Evolutionary conservation across 64 coral and sea anemone species (phyloP), one percentile per base, ranked within the genome.

Genomic region (Actinia tenebrosa): DNA sequence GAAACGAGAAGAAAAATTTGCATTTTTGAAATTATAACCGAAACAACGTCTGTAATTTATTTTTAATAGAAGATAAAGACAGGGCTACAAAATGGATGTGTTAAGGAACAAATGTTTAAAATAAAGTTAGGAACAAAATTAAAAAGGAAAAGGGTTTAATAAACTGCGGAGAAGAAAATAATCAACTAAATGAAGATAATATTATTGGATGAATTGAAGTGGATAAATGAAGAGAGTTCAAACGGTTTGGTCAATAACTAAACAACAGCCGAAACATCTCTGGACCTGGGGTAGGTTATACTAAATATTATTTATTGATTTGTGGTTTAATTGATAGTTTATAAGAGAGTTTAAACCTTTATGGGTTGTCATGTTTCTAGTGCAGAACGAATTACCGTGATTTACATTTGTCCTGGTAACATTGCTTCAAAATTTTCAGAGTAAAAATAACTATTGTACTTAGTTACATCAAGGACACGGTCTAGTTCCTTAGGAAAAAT

Each of bases 271-370:
- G 13, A 52, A 37, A 18, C 82, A 83, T 19, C 61, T 68, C 4
- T 89, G 80, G 88, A 83, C 1, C 8, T 89, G 88, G 88, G 88
- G 88, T 89, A 84, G 23, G 88, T 66, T n/a, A 66, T 66, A 23
- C 16, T 16, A 8, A 66, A 0, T 66, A 1, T 7, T n/a, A 25
- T 23, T 20, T 23, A 66, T 5, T 23, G 0, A 37, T 37, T 37
- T 37, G 30, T 37, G 0, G 30, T 37, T 37, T 37, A 37, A 37
- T 37, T 37, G 30, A 37, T 1, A 37, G 0, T 37, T 37, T 37
- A 37, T 37, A 37, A 37, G 1, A 37, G 30, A 37, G 30, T 37
- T 37, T 37, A 37, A 37, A 37, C 30, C 30, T 37, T 37, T 37
- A 37, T 37, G 30, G 30, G 30, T 37, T 15, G 59, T 61, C 16